These are phyloP conservation scores for Intellagama lesueurii DNA, from an alignment of 2,797 vertebrate genomes.

Conservation along the genomic window DNA sequence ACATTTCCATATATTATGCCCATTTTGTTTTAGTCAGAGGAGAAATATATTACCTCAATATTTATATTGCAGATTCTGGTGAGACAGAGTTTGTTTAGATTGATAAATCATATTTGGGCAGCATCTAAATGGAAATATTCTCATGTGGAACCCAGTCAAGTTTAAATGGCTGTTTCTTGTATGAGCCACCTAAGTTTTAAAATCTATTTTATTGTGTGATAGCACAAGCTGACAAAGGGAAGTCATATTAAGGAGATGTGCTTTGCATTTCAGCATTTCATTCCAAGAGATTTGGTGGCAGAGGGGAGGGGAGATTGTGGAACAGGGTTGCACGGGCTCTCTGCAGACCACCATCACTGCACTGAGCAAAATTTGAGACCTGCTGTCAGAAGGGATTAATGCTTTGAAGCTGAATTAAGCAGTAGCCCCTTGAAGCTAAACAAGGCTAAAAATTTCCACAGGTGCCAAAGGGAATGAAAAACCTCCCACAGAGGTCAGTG, in stretches of 20 bases:
- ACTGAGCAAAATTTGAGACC: slow-evolving; percentile 33
- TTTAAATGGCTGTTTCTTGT: slow-evolving; percentile 1
- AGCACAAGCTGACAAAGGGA: slow-evolving; percentile 3
- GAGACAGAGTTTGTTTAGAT: slow-evolving; percentile 16
- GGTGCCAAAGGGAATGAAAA: background rate
- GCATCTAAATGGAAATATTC: background rate
- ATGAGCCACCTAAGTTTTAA: background rate
- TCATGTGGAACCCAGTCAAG: background rate
- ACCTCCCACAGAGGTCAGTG: background rate
- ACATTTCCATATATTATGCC: background rate
- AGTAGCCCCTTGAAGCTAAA: slow-evolving; percentile 1
- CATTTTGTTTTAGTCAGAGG: slow-evolving; percentile 24
- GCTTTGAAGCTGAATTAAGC: slow-evolving; percentile 41
- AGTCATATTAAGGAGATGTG: background rate
- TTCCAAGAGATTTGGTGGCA: background rate
- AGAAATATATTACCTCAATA: background rate
- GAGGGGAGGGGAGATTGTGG: background rate
- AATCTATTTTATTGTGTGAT: background rate
- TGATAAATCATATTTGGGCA: background rate
- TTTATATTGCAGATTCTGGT: slow-evolving; percentile 1
- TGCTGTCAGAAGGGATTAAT: slow-evolving; percentile 41
- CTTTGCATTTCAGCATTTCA: slow-evolving; percentile 32
- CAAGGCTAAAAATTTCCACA: background rate
- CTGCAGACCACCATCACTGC: slow-evolving; percentile 44
- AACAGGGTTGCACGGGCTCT: slow-evolving; percentile 23